These are phyloP conservation scores for Odobenus rosmarus DNA, from an alignment of 2,113 vertebrate genomes.

Conservation along the genomic window DNA sequence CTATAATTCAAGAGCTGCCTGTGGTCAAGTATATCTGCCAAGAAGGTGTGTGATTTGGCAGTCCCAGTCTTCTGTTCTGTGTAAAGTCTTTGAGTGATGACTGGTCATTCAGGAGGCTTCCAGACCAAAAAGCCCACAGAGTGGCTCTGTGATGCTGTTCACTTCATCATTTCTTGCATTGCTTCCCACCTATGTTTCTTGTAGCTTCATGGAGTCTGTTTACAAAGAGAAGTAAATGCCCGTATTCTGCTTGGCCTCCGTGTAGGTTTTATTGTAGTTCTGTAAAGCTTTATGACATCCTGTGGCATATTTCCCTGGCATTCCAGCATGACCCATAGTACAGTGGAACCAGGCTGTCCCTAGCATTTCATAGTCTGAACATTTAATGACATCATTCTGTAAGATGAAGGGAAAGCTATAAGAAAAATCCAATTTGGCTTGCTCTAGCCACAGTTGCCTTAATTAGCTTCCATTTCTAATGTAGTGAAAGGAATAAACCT, in stretches of 20 bases:
- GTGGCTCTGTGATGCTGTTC: background rate
- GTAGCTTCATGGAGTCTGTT: background rate
- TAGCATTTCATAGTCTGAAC: conserved; percentile 70
- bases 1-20: conserved; percentile 5
- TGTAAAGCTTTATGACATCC: conserved; percentile 79
- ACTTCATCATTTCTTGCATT: background rate
- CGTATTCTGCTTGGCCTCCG: background rate
- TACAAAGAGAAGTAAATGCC: conserved; percentile 20
- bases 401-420: conserved; percentile 72
- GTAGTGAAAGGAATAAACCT: conserved; percentile 71
- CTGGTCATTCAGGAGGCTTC: background rate
- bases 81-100: background rate
- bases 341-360: conserved; percentile 57
- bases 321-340: conserved; percentile 59
- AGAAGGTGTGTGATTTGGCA: background rate
- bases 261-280: conserved; percentile 56
- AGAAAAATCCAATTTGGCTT: conserved; percentile 52
- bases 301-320: conserved; percentile 15
- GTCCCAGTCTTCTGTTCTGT: background rate
- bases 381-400: conserved; percentile 68
- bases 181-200: background rate
- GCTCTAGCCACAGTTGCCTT: conserved; percentile 46
- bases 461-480: conserved; percentile 75
- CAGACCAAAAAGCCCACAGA: background rate
- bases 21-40: background rate